These are phyloP conservation scores for Harpegnathos saltator DNA, from an alignment of 1,140 invertebrate genomes.

Conservation along the genomic window DNA sequence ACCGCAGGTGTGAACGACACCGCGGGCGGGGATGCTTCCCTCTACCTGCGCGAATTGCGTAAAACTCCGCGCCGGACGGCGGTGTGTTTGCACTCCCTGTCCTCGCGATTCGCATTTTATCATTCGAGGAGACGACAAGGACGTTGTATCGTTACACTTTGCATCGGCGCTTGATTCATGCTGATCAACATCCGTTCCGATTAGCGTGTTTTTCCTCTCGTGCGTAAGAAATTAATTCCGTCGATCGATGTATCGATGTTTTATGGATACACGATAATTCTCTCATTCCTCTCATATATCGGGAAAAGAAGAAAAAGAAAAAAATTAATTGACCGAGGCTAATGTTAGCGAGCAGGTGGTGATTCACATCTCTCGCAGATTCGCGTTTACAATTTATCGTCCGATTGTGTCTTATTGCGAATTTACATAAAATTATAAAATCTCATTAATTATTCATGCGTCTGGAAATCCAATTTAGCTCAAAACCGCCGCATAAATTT, in stretches of 20 bases:
- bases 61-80: constrained; percentile 16
- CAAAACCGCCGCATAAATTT: constrained; percentile 49
- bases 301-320: no score
- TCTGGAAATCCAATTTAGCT: constrained; percentile 49
- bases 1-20: constrained; percentile 75
- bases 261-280: not conserved
- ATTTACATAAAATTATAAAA: constrained; percentile 59
- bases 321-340: not conserved
- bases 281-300: not conserved
- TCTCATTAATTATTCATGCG: constrained; percentile 56
- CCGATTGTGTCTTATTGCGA: constrained; percentile 25
- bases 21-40: constrained; percentile 40
- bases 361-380: constrained; percentile 7
- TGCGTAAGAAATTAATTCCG: not conserved
- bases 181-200: not conserved
- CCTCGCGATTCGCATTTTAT: not conserved
- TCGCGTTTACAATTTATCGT: constrained; percentile 26
- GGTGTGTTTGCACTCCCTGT: constrained; percentile 26
- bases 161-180: no score
- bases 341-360: constrained; percentile 6
- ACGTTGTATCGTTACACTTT: no score
- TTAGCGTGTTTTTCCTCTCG: not conserved
- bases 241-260: no score
- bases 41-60: constrained; percentile 22
- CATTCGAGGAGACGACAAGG: not conserved